Base-by-base conservation (phyloP, 2,113 vertebrate genomes). In the Hiodon alosoides region DNA sequence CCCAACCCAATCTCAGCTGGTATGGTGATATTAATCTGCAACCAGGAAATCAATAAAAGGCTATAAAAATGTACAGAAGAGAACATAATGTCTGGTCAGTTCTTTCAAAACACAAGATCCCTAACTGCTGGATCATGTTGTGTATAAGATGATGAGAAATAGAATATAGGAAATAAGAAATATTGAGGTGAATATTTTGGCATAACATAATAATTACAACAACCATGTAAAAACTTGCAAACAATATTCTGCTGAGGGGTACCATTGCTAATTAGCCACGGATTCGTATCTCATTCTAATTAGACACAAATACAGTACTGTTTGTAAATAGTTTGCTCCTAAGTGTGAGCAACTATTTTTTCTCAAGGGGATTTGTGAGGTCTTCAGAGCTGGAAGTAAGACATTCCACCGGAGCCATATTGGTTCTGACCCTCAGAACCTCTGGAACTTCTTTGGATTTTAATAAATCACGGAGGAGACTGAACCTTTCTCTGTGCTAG, bases 291-390 rank as follows among this genome's bases (percentile, higher is more conserved):
- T 31, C 31, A 31, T 31, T 31, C 31, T 31, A 31, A 6, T 13
- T 7, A 55, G 16, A 7, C 13, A 11, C 4, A 48, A 47, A 7
- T 3, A 16, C 31, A 66, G 4, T 55, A 17, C 52, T 69, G 7
- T 52, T 69, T 69, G 67, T 47, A 69, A 69, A 7, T 52, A 69
- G 55, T 11, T 69, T 54, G 52, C 52, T 54, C 52, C 68, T 54
- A 16, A 55, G n/a, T 64, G n/a, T 64, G n/a, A 64, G 31, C 31
- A 31, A 31, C 31, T 31, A 31, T 31, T 31, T 31, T 31, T 31
- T 31, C 31, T 31, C 31, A 31, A 31, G 31, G 31, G 31, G 31
- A 31, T 31, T 31, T 31, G 31, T 31, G 31, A 31, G 31, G 31
- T 31, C 31, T 31, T 31, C 31, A 31, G 31, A 31, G 31, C 31